Conservation (phyloP, 2,113 vertebrate genomes). For the Pseudopipra pipra region DNA sequence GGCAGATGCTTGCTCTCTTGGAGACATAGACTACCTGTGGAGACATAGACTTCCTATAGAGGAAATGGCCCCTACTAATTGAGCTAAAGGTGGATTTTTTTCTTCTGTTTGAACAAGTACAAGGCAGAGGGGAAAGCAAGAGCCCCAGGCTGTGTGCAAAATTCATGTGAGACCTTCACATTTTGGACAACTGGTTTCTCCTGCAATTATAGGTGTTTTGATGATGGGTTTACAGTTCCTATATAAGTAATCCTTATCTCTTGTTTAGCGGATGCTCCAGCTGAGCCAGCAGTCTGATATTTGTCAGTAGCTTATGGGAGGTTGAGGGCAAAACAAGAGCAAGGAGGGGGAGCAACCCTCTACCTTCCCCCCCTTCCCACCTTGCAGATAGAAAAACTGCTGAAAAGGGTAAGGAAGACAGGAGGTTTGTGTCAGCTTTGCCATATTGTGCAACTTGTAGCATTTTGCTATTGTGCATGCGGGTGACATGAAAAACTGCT, state of each 20-base stretch:
- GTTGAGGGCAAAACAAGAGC: neutral
- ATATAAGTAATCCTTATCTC: conserved; percentile 39
- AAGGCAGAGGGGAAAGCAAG: neutral
- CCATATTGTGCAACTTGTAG: neutral
- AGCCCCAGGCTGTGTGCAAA: neutral
- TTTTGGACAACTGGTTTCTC: conserved; percentile 51
- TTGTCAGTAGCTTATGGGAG: neutral
- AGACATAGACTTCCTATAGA: neutral
- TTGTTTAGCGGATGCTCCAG: conserved; percentile 38
- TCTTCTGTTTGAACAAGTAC: neutral
- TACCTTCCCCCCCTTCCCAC: rapidly evolving
- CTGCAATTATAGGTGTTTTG: conserved; percentile 47
- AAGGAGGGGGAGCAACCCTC: neutral
- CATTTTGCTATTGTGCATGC: neutral
- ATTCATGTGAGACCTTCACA: neutral
- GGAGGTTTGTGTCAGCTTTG: neutral
- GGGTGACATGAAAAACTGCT: neutral
- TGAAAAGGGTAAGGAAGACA: neutral
- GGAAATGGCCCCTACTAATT: neutral
- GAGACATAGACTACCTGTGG: neutral
- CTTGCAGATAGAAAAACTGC: neutral
- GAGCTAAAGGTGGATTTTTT: neutral
- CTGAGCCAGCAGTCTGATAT: conserved; percentile 22
- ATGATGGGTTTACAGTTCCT: conserved; percentile 43
- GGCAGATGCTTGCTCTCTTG: neutral